Conservation (phyloP, 2,113 vertebrate species). For the Hyaena hyaena region DNA sequence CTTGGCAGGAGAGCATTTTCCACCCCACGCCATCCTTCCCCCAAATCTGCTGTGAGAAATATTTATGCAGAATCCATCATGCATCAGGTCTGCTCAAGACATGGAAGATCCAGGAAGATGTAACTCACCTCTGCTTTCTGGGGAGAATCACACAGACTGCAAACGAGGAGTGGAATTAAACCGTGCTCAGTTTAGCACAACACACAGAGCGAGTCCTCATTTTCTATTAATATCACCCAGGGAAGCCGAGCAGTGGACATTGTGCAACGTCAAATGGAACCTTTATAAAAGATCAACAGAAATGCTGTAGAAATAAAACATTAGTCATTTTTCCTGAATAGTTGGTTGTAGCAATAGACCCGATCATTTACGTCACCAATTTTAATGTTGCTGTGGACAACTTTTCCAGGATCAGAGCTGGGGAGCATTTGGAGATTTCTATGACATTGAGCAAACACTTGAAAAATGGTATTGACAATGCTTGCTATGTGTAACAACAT, state of each 20-base stretch:
- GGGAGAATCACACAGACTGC: not conserved
- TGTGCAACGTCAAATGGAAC: not conserved
- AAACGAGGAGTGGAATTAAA: not conserved
- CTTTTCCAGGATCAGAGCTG: not conserved
- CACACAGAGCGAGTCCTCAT: not conserved
- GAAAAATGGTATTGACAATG: not conserved
- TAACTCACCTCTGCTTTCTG: not conserved
- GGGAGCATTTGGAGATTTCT: not conserved
- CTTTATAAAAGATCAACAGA: not conserved
- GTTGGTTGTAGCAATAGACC: not conserved
- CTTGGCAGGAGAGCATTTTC: not conserved
- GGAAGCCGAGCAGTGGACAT: not conserved
- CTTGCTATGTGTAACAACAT: not conserved
- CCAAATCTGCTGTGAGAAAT: not conserved
- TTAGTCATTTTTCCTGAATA: not conserved
- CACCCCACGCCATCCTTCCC: not conserved
- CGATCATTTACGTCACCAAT: fast-evolving
- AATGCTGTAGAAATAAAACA: not conserved
- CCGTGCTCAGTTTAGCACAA: not conserved
- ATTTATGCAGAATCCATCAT: not conserved
- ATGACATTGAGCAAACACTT: not conserved
- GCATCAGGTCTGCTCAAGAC: not conserved
- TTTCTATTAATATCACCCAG: not conserved
- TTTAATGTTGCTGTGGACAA: not conserved
- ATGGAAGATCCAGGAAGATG: not conserved